Base-by-base conservation (phyloP, 2,888 invertebrate genomes). In the Drosophila melanosoma region DNA sequence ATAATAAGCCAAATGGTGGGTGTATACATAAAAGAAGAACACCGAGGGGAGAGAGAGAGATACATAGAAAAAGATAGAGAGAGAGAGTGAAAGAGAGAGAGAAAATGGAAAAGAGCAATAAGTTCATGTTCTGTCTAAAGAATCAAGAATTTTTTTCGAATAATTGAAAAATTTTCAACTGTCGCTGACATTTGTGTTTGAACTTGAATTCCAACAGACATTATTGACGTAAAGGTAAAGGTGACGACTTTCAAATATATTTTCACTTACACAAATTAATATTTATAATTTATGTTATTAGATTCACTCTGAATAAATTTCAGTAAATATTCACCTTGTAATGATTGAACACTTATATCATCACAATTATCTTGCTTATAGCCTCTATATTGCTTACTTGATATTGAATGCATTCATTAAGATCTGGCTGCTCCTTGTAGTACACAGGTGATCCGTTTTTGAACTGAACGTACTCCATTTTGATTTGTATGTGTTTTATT, bases 381-480 rank as follows among this genome's bases (percentile, higher is more conserved):
- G 3, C 6, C 11, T n/a, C 17, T 42, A 23, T 29, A 66, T 32
- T 32, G 79, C 93, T 93, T 93, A 93, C 93, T 93, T 93, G 93
- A 89, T 93, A 93, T 88, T 93, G 93, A 90, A 93, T 93, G 85
- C 91, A 91, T 87, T 93, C 93, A 83, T 93, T 93, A 86, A 93
- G 86, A 87, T 93, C 93, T 90, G 92, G 92, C 79, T 92, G 88
- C 85, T 93, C 93, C 91, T 92, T 92, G 90, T 92, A 93, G 90
- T 93, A 93, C 87, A 92, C 92, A 76, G 93, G 93, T 69, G 92
- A 91, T 89, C 93, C 93, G 73, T 93, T 93, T 92, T 93, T 93
- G 87, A 93, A 93, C 87, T 92, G 92, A 81, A 93, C 92, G 87
- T 93, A 93, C 92, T 92, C 93, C 93, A 92, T 92, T 90, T 91